Base-by-base conservation (phyloP, 2,888 invertebrate genomes). In the Brachylomia viminalis region DNA sequence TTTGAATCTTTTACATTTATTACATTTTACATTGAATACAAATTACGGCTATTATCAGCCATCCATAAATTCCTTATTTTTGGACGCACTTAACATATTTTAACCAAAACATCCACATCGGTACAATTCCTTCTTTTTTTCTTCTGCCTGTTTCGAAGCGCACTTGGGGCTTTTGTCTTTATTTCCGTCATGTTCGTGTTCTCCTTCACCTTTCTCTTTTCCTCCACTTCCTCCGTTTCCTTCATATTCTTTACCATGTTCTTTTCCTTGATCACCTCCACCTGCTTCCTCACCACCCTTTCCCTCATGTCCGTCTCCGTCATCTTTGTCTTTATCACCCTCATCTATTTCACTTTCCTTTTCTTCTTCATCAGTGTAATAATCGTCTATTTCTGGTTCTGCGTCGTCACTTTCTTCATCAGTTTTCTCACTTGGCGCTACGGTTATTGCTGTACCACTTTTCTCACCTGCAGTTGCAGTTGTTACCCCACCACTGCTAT, bases 61-160 rank as follows among this genome's bases (percentile, higher is more conserved):
- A 27, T 20, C 11, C 17, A 2, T 10, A 8, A 13, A 20, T 6
- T 27, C 1, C 10, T 7, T 27, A 20, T 42, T 42, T 62, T 33
- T n/a, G 38, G 17, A n/a, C 5, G 8, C 5, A n/a, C 10, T 42
- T 42, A 17, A 17, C 42, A 42, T 15, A n/a, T 17, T n/a, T 64
- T 72, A 72, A 72, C 72, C 72, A 33, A 47, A 47, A 75, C 75
- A 75, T 49, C 58, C 76, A 49, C 75, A 75, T 3, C 42, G 20
- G 0, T 49, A n/a, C n/a, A n/a, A 23, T 38, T 47, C 38, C 20
- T 75, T 58, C 15, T 59, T 58, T 10, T 2, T 27, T 23, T 74
- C 62, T 15, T 67, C 52, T 10, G 20, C 23, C 0, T 72, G 52
- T 23, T 56, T 30, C 6, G 0, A 1, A 45, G 15, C 2, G 10